These are phyloP conservation scores for Xestia ashworthii DNA, from an alignment of 2,888 invertebrate genomes.

Conservation along the genomic window DNA sequence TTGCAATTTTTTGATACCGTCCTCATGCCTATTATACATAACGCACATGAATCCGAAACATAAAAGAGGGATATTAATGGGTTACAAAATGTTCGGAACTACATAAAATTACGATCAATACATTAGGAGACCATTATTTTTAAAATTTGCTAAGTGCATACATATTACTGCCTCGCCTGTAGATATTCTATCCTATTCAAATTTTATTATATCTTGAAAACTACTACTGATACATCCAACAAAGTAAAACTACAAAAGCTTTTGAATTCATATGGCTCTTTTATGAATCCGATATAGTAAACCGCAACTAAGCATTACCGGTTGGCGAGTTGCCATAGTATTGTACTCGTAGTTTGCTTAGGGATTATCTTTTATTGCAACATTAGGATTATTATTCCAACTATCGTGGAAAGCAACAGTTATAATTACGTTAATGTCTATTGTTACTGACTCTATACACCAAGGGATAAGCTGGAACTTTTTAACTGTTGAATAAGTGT, in stretches of 20 bases:
- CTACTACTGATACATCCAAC: not conserved
- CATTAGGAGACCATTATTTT: not conserved
- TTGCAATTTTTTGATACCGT: too few species aligned
- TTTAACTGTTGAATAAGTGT: not conserved
- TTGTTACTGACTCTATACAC: not conserved
- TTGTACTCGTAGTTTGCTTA: conserved; percentile 24
- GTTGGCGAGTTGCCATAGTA: conserved; percentile 42
- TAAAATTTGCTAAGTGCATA: too few species aligned
- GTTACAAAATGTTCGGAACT: too few species aligned
- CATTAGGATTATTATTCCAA: conserved; percentile 24
- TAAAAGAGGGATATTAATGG: too few species aligned
- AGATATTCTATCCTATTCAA: too few species aligned
- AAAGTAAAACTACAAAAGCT: conserved; percentile 7
- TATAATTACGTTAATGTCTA: not conserved
- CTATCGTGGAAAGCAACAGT: too few species aligned
- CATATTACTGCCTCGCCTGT: too few species aligned
- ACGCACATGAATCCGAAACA: too few species aligned
- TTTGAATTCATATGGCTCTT: conserved; percentile 14
- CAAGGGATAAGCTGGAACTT: not conserved
- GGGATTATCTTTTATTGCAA: conserved; percentile 32
- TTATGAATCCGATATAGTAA: conserved; percentile 11
- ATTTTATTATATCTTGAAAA: not conserved
- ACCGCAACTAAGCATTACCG: conserved; percentile 17
- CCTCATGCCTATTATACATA: too few species aligned
- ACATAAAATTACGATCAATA: not conserved